Evolutionary conservation across 2,888 invertebrate species (phyloP).

Genomic region (Polymixis lichenea): DNA sequence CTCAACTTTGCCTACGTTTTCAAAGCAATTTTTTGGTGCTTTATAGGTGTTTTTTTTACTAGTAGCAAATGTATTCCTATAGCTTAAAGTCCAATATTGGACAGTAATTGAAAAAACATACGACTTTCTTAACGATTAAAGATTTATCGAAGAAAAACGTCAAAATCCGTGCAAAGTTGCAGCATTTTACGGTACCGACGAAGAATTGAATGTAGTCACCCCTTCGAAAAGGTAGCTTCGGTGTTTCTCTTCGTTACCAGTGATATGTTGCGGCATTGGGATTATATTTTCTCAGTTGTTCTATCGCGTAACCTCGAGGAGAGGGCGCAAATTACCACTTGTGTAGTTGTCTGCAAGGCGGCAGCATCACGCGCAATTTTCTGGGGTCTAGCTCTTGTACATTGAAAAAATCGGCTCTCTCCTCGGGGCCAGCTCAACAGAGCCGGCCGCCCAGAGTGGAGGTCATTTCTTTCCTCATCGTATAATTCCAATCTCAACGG

Average conservation of each 20-base stretch:
- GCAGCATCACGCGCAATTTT: background rate
- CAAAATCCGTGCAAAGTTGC: too few species aligned
- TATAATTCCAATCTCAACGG: background rate
- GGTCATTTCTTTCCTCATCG: background rate
- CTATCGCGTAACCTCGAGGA: background rate
- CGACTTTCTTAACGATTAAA: too few species aligned
- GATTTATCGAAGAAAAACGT: too few species aligned
- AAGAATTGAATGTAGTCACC: too few species aligned
- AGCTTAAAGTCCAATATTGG: too few species aligned
- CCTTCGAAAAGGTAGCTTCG: too few species aligned
- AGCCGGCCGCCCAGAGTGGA: background rate
- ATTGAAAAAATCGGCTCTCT: background rate
- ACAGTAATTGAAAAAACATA: too few species aligned
- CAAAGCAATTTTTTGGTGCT: too few species aligned
- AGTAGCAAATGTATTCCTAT: too few species aligned
- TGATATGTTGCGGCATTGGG: background rate
- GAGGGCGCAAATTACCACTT: background rate
- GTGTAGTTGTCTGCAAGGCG: background rate
- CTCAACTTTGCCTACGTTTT: too few species aligned
- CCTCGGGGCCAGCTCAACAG: background rate
- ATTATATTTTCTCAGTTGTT: background rate
- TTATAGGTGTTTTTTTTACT: too few species aligned
- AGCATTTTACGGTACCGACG: too few species aligned
- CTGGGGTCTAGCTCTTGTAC: background rate
- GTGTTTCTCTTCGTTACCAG: background rate